Evolutionary conservation across 2,797 vertebrate genomes (phyloP), one percentile per base, ranked within the genome.

Genomic region (Ispidina lecontei): DNA sequence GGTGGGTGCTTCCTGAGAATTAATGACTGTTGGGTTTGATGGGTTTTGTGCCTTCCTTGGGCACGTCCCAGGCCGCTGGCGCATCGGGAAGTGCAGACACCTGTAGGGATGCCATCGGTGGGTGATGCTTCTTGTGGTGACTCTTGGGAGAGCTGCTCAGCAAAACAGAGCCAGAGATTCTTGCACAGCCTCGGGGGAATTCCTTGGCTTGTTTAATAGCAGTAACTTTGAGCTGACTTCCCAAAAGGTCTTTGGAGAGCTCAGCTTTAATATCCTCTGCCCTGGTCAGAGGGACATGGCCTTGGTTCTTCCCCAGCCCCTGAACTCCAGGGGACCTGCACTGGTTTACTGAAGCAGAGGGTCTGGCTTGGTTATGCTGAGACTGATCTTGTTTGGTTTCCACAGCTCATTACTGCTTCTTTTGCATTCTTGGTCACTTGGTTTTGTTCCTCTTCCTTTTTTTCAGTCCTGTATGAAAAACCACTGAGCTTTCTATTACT

Each of bases 1-100:
- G 28, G 59, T 59, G 69, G 78, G 71, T 84, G 88, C 87, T 95
- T 93, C 87, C 84, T 86, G 70, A 65, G 64, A 72, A 91, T 84
- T 90, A 70, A 73, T 52, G 49, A 73, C 62, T 26, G 58, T 44
- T 76, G 22, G 37, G 33, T 33, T 47, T 15, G 5, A 19, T 56
- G 93, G 55, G 26, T 51, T 68, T 14, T 19, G 71, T 46, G 10
- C 8, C 21, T 3, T 54, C 49, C 41, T 62, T 31, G 23, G n/a
- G 72, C 89, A 90, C 0, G 0, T 25, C 84, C 65, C 29, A 3
- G 6, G 56, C 22, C 58, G 55, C 7, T 21, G 47, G 55, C 0
- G 0, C 3, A 10, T 7, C 22, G 58, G 64, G 19, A 65, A 65
- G 39, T 46, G 47, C 20, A 26, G 4, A 7, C 4, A 26, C 43